Evolutionary conservation across 2,797 vertebrate species (phyloP).

Genomic region (Sternotherus odoratus): DNA sequence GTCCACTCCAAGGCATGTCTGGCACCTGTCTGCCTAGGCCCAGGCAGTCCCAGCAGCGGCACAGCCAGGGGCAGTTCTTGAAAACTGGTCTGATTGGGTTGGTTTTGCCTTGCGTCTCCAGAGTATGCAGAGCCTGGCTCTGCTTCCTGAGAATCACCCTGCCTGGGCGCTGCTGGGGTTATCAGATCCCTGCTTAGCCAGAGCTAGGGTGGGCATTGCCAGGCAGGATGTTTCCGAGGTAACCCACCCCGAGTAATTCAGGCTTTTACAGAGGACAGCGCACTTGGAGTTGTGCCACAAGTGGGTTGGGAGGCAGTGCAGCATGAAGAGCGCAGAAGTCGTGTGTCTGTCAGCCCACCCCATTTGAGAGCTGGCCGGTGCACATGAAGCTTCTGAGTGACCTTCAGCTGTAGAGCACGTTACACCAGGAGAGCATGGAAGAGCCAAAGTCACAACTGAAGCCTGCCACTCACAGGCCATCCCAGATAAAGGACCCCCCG

Average conservation of each 20-base stretch:
- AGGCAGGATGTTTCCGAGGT: background rate
- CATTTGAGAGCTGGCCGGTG: background rate
- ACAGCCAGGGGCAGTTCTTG: background rate
- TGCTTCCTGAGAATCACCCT: background rate
- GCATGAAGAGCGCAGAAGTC: background rate
- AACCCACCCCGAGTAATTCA: background rate
- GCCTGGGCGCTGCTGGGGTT: no score
- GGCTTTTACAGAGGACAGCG: background rate
- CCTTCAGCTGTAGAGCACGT: background rate
- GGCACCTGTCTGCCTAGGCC: background rate
- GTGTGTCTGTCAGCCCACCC: background rate
- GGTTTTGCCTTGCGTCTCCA: background rate
- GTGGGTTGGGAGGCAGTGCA: background rate
- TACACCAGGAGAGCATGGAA: background rate
- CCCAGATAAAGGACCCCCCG: background rate
- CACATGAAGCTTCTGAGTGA: no score
- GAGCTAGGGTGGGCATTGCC: background rate
- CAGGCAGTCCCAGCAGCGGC: background rate
- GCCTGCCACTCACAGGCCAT: background rate
- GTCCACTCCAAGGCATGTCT: rapidly evolving
- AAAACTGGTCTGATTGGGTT: background rate
- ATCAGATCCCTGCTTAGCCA: no score
- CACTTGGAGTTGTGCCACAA: background rate
- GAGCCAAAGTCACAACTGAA: background rate
- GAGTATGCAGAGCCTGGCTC: background rate